Conservation (phyloP, 2,797 vertebrate species). For the Myotis findleyi region DNA sequence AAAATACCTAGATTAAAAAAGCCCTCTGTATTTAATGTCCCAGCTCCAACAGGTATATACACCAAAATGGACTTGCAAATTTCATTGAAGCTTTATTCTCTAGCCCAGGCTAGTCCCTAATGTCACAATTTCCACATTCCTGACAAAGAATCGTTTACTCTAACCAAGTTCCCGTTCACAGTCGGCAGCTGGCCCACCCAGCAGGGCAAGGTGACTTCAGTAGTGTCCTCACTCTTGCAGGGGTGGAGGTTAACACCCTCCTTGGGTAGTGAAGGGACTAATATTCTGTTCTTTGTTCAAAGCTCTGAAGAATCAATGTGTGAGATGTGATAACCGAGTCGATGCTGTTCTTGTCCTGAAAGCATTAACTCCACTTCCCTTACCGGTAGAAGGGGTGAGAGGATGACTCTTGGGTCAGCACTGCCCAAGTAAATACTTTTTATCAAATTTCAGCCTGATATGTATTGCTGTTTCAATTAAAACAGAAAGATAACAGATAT, state of each 20-base stretch:
- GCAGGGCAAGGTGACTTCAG: constrained; percentile 69
- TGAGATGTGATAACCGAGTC: constrained; percentile 71
- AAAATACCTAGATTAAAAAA: constrained; percentile 84
- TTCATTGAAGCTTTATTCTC: constrained; percentile 76
- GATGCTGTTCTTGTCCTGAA: constrained; percentile 76
- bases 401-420: constrained; percentile 57
- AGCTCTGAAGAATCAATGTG: constrained; percentile 81
- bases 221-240: constrained; percentile 72
- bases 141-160: constrained; percentile 78
- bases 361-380: constrained; percentile 71
- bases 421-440: constrained; percentile 64
- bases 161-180: constrained; percentile 78
- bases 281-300: constrained; percentile 83
- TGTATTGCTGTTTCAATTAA: constrained; percentile 55
- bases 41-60: constrained; percentile 79
- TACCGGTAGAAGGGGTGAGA: constrained; percentile 63
- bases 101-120: constrained; percentile 68
- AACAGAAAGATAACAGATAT: constrained; percentile 35
- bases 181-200: constrained; percentile 73
- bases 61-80: constrained; percentile 83
- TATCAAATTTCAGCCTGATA: constrained; percentile 56
- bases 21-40: constrained; percentile 76
- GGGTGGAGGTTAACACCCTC: constrained; percentile 81
- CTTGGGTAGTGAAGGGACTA: constrained; percentile 81
- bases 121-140: constrained; percentile 66